Evolutionary conservation across 2,797 vertebrate species (phyloP), one percentile per base, ranked within the genome.

Genomic region (Sebastolobus alascanus): DNA sequence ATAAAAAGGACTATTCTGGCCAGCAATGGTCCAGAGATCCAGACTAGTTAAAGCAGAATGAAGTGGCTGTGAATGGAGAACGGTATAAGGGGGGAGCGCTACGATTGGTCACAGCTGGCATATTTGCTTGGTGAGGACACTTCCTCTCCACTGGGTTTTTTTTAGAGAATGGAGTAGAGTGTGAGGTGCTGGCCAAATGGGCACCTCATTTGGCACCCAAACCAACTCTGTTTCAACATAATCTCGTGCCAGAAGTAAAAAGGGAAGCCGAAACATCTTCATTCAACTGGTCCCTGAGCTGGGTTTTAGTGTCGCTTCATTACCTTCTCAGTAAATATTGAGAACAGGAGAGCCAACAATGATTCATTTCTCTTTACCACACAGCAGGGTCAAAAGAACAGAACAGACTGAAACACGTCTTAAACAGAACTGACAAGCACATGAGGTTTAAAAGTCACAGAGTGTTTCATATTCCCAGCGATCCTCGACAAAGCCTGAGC

Each of bases 31-130:
- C 64, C 65, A 75, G 64, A 81, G 2, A 60, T 35, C 66, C 46
- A 77, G 56, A 68, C 46, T 63, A 73, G 79, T 75, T 65, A 72
- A 67, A 84, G 70, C 46, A 37, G 38, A 83, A 71, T 82, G 79
- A 60, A 92, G 59, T 58, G 64, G 65, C 35, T 70, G 38, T 38
- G 61, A 66, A 59, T 55, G 50, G 52, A 67, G 77, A 71, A 31
- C n/a, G 61, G 69, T 43, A 65, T 12, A 52, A n/a, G 20, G 52
- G 43, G 64, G 67, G 60, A 25, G 58, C 33, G 64, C 56, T 31
- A 75, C 58, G 79, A 88, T 89, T 85, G 87, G 91, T 83, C 88
- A 78, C 87, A 90, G 91, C 82, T 91, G 88, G 91, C 87, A 93
- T 93, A 87, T 83, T 92, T 93, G 79, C 82, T 72, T 55, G 75